Percentiles rank a stretch among this genome's conserved stretches.
Conservation (phyloP, 2,797 vertebrate species). For the Crax fasciolata region DNA sequence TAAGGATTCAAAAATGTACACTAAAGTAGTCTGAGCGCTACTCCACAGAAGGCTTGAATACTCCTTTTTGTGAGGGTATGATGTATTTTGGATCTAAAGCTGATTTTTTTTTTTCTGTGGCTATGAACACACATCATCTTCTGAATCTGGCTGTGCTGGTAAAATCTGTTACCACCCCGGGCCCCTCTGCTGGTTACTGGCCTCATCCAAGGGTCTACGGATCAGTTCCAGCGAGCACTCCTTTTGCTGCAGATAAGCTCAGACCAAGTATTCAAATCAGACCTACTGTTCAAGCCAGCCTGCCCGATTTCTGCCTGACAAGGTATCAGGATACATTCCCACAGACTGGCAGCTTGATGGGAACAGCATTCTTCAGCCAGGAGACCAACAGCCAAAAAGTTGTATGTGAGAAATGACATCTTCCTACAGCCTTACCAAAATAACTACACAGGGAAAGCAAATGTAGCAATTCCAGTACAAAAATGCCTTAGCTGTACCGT, state of each 20-base stretch:
- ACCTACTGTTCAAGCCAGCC: constrained; percentile 3
- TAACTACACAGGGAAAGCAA: background rate
- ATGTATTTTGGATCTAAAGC: constrained; percentile 24
- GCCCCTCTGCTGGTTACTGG: constrained; percentile 54
- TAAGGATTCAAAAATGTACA: background rate
- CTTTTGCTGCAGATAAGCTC: constrained; percentile 46
- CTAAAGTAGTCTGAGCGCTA: background rate
- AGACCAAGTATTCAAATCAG: background rate
- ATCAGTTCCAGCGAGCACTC: constrained; percentile 10
- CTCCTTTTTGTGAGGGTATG: constrained; percentile 1
- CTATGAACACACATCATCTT: background rate
- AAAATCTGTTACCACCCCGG: constrained; percentile 45
- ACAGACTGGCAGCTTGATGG: background rate
- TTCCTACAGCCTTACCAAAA: background rate
- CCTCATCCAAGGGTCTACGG: constrained; percentile 10
- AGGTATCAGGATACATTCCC: constrained; percentile 20
- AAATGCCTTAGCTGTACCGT: background rate
- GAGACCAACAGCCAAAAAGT: constrained; percentile 30
- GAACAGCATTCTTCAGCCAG: constrained; percentile 8
- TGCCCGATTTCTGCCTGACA: constrained; percentile 16
- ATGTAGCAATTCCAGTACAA: background rate
- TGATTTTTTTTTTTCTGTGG: background rate
- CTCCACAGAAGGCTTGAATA: background rate
- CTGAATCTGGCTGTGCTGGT: background rate
- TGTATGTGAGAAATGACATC: background rate